Percentiles rank a stretch among this genome's conserved stretches.
Evolutionary conservation across 2,888 invertebrate species (phyloP).

Genomic region (Agonopterix arenella): DNA sequence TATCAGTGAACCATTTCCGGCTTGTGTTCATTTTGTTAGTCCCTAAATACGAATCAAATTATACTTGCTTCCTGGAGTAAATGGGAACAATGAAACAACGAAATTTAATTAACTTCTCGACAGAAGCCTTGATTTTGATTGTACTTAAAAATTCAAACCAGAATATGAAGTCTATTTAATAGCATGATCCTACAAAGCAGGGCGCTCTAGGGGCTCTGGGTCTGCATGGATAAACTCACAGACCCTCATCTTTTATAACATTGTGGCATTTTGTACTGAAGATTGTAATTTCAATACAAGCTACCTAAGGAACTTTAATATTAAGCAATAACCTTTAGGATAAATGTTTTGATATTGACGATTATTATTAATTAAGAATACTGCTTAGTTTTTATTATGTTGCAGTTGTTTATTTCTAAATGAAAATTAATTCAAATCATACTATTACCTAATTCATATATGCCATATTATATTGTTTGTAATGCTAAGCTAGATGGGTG

Average conservation of each 20-base stretch:
- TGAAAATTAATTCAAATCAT: slow-evolving; percentile 66
- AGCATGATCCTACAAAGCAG: too few species aligned
- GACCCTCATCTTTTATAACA: slow-evolving; percentile 42
- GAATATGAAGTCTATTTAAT: too few species aligned
- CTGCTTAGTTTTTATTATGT: slow-evolving; percentile 66
- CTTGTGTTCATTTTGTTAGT: too few species aligned
- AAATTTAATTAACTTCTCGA: too few species aligned
- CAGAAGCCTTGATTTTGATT: too few species aligned
- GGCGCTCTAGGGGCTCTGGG: too few species aligned
- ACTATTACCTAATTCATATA: slow-evolving; percentile 63
- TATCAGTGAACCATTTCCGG: too few species aligned
- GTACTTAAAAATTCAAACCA: too few species aligned
- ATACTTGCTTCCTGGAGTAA: too few species aligned
- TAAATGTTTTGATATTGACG: slow-evolving; percentile 76
- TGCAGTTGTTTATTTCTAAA: slow-evolving; percentile 71
- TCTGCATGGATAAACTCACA: slow-evolving; percentile 19
- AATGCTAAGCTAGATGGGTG: slow-evolving; percentile 68
- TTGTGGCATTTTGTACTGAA: slow-evolving; percentile 74
- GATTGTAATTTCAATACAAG: slow-evolving; percentile 65
- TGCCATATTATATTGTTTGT: slow-evolving; percentile 74
- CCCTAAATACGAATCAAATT: too few species aligned
- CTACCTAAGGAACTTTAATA: slow-evolving; percentile 62
- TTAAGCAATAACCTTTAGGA: slow-evolving; percentile 75
- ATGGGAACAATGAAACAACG: too few species aligned
- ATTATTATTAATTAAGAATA: slow-evolving; percentile 71